Evolutionary conservation across 1,140 invertebrate genomes (phyloP), one percentile per base, ranked within the genome.

Genomic region (Drosophila lacertosa): DNA sequence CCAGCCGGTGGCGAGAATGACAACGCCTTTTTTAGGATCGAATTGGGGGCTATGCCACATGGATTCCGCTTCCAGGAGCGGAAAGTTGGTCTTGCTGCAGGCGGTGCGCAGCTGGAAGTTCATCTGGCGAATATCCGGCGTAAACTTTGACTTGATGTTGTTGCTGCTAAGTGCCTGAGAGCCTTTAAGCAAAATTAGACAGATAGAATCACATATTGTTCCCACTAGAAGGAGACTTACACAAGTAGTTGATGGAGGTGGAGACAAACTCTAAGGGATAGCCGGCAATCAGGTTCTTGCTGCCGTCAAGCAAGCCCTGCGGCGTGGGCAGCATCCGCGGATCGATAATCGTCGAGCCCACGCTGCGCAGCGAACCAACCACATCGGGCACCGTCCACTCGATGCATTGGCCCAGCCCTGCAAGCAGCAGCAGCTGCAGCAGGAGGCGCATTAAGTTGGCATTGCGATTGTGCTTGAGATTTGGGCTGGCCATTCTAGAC

Each of bases 1-100:
- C 90, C 90, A 91, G 1, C 90, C 90, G 5, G 90, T 89, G 15
- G 86, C 89, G 51, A 91, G 51, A 6, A 91, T 86, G 42, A 91
- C 89, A 1, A 91, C 82, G 24, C 77, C 75, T 45, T 91, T 91
- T 6, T 22, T 74, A 4, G 60, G 29, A 77, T 91, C 79, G 1
- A 91, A 91, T 2, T 64, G 26, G 1, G 74, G 67, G 39, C 84
- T 88, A 3, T 18, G 20, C 90, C 89, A 91, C 68, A 91, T 77
- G 2, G 33, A 40, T 44, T 82, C 65, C 0, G 90, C 65, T 3
- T 72, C 47, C 5, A 89, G 42, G 0, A 91, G 20, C 0, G 86
- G 75, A 16, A 77, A 82, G 9, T 45, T 81, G 3, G 47, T 18
- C 4, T 62, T 84, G 2, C 42, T 18, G 47, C 89, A 90, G 6